These are phyloP conservation scores for Gallinago jamesoni DNA, from an alignment of 2,113 vertebrate genomes.

Conservation along the genomic window DNA sequence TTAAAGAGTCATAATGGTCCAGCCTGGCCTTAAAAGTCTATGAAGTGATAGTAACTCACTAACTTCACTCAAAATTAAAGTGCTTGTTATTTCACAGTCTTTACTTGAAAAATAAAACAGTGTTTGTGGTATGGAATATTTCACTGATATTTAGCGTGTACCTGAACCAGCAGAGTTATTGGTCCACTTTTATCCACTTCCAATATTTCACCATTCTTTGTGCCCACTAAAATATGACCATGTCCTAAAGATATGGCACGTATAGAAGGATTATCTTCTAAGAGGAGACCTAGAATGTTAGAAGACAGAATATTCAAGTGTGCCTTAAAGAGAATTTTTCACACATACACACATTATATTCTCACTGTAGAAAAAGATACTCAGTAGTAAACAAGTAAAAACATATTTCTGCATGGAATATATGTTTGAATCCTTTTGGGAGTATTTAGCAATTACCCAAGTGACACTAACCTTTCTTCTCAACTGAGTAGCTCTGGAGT, in stretches of 20 bases:
- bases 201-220: conserved; percentile 97
- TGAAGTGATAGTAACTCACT: background rate
- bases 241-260: conserved; percentile 99
- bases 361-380: background rate
- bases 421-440: background rate
- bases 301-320: background rate
- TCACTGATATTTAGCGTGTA: conserved; percentile 40
- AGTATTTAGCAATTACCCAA: background rate
- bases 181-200: conserved; percentile 98
- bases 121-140: background rate
- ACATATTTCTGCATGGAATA: background rate
- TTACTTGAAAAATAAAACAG: background rate
- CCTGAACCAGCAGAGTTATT: conserved; percentile 88
- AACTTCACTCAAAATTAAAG: background rate
- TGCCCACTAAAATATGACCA: conserved; percentile 96
- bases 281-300: conserved; percentile 85
- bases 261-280: conserved; percentile 99
- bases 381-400: background rate
- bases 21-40: background rate
- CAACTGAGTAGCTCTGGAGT: background rate
- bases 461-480: background rate
- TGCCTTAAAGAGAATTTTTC: background rate
- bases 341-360: background rate
- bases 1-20: background rate
- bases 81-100: background rate